Evolutionary conservation across 2,797 vertebrate species (phyloP), one percentile per base, ranked within the genome.

Genomic region (Nothura maculosa): DNA sequence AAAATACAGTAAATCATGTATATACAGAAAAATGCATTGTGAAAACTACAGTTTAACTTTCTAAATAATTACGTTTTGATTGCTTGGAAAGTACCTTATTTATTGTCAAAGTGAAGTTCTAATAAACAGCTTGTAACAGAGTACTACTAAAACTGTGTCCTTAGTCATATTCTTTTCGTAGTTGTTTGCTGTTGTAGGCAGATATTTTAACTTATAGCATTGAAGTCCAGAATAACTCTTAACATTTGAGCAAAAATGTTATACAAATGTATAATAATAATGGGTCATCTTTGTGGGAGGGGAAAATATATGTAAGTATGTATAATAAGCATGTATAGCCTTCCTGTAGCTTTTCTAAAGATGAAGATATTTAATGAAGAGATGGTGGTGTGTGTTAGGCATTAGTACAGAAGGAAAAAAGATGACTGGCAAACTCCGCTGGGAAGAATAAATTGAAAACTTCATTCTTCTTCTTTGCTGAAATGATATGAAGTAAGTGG

Each of bases 51-150:
- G 7, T 96, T 97, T 93, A 97, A 94, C 93, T 96, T 97, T 86
- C 87, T 96, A 94, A 94, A 87, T 97, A 96, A 93, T 93, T 94
- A 79, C 67, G 9, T 89, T 95, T 73, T 88, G 80, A 82, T 96
- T 92, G 96, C 89, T 89, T 91, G 80, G 89, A 75, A 92, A 94
- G 90, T 88, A 81, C 78, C 55, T 93, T 97, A 96, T 97, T 97
- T 97, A 95, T 97, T 93, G 84, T 89, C 25, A 74, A 87, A 90
- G 78, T 94, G 80, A 89, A 94, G 82, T 96, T 95, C 93, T 96
- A 96, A 96, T 96, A 96, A 96, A 96, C 78, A 84, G 81, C 92
- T 92, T 94, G 91, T 96, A 79, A 92, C 87, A 68, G 90, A 94
- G 57, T 74, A 42, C 19, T 87, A 40, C 70, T 81, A 85, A 87